Evolutionary conservation across 2,113 vertebrate genomes (phyloP).

Genomic region (Megaceryle torquata): DNA sequence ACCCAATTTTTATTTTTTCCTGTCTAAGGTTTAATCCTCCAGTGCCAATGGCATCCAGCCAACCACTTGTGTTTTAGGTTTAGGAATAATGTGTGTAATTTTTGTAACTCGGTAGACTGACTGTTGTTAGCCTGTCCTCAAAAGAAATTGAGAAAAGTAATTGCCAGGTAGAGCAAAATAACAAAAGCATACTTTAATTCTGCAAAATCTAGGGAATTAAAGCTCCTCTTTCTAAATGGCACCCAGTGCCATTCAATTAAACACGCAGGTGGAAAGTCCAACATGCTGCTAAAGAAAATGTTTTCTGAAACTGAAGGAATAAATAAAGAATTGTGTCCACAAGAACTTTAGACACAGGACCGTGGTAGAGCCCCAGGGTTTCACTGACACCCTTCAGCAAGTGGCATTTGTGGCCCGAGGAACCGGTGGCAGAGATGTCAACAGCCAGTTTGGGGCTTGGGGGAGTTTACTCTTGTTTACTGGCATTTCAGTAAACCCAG

Average conservation of each 20-base stretch:
- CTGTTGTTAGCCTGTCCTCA: neutral
- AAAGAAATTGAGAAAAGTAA: neutral
- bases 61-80: neutral
- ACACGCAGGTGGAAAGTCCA: neutral
- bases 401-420: neutral
- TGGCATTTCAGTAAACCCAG: slow-evolving; percentile 34
- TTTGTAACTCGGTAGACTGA: neutral
- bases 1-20: no score
- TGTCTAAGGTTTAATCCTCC: neutral
- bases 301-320: neutral
- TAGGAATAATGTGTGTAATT: neutral
- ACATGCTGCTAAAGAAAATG: neutral
- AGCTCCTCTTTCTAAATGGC: neutral
- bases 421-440: slow-evolving; percentile 32
- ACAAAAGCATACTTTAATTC: neutral
- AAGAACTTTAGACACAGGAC: neutral
- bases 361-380: neutral
- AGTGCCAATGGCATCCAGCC: neutral
- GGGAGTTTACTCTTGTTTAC: slow-evolving; percentile 38
- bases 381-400: neutral
- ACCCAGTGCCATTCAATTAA: neutral
- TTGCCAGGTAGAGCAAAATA: neutral
- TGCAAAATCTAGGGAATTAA: neutral
- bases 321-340: neutral
- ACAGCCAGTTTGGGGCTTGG: slow-evolving; percentile 48